Base-by-base conservation (phyloP, 2,888 invertebrate genomes). In the Rhyacophila evoluta region DNA sequence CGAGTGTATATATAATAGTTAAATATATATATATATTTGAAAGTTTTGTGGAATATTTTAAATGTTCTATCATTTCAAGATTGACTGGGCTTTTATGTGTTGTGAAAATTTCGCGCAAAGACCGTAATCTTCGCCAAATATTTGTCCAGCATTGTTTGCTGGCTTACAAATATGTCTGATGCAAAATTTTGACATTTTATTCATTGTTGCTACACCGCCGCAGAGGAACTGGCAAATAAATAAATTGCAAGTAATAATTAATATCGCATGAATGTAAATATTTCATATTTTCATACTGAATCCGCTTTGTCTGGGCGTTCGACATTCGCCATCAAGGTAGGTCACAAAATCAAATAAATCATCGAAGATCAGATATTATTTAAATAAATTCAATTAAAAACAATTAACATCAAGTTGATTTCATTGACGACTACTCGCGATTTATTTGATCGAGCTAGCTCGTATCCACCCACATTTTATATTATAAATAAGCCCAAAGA, bases 271-370 rank as follows among this genome's bases (percentile, higher is more conserved):
- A 6, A 55, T 1, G 55, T 10, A 55, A 55, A 55, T 55, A 55
- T 55, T 12, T 55, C 19, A 55, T 55, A 55, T 19, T 19, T 19
- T 55, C 19, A 55, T 19, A 12, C 10, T 55, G 55, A 55, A 55
- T 6, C 2, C 55, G 19, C 19, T 55, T 55, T 8, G 55, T 55
- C 55, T 55, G 55, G 55, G 55, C 55, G 55, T 55, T 55, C 55
- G 55, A 55, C 55, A 55, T 55, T 55, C 19, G 55, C 55, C 55
- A 55, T 55, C 55, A 55, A 55, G 55, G 55, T 55, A 55, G 55
- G 55, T 55, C 55, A 55, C 25, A 12, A 55, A 55, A 55, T 55
- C 12, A 55, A 55, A 55, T 55, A 55, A 55, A 55, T 55, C 55
- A 55, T 55, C 15, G 39, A 39, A 39, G n/a, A 39, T 39, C 39